Percentiles rank a stretch among this genome's conserved stretches.
Evolutionary conservation across 2,888 invertebrate genomes (phyloP).

Genomic region (Macrostomum cliftonense): DNA sequence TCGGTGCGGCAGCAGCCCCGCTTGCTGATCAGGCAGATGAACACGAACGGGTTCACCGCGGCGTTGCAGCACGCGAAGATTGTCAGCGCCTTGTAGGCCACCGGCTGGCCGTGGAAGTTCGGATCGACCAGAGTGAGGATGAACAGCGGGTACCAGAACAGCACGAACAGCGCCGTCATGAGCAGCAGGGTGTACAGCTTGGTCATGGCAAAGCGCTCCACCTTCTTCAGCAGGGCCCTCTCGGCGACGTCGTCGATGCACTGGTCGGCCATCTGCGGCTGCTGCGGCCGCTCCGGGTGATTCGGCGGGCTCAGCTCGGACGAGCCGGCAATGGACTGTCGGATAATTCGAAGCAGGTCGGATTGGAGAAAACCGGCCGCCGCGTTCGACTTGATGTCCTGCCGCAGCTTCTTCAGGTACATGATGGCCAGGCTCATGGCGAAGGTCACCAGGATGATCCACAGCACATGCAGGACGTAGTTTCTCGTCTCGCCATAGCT

Average conservation of each 20-base stretch:
- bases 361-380: too few relatives aligned
- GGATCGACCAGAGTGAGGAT: conserved; percentile 51
- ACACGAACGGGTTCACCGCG: conserved; percentile 28
- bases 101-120: conserved; percentile 19
- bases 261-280: too few relatives aligned
- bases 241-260: conserved; percentile 10
- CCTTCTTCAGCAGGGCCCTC: conserved; percentile 12
- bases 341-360: too few relatives aligned
- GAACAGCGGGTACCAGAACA: conserved; percentile 77
- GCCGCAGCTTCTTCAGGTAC: conserved; percentile 57
- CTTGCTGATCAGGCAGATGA: conserved; percentile 13
- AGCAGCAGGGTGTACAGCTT: conserved; percentile 15
- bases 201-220: conserved; percentile 12
- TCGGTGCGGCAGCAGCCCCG: conserved; percentile 6
- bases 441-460: conserved; percentile 69
- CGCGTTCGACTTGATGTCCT: conserved; percentile 31
- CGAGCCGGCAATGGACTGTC: too few relatives aligned
- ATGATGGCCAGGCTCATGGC: conserved; percentile 63
- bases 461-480: conserved; percentile 69
- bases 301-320: too few relatives aligned
- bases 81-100: conserved; percentile 30
- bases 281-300: too few relatives aligned
- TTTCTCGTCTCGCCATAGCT: conserved; percentile 68
- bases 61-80: conserved; percentile 33
- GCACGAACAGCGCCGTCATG: conserved; percentile 45